These are phyloP conservation scores for Datnioides undecimradiatus DNA, from an alignment of 2,113 vertebrate genomes.

Conservation along the genomic window DNA sequence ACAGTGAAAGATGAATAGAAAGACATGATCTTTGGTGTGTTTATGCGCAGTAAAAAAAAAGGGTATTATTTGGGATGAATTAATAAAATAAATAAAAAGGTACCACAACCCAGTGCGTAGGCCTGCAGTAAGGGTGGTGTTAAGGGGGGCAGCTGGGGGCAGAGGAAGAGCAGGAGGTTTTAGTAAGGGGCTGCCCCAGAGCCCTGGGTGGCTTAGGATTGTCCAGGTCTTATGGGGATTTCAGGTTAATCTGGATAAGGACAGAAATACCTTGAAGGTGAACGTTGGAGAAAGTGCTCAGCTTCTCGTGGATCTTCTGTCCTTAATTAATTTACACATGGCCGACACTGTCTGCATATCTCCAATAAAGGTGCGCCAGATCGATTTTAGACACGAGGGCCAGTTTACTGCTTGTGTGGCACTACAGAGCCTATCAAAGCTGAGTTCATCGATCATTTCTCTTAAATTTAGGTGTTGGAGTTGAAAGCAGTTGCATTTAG, in stretches of 20 bases:
- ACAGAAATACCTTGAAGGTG: constrained; percentile 84
- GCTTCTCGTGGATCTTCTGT: constrained; percentile 30
- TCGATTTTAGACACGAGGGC: background rate
- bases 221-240: constrained; percentile 81
- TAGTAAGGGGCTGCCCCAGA: constrained; percentile 58
- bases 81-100: constrained; percentile 11
- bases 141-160: constrained; percentile 22
- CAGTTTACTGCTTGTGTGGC: background rate
- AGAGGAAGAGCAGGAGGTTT: constrained; percentile 54
- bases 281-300: constrained; percentile 67
- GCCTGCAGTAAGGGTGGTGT: background rate
- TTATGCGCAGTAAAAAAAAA: background rate
- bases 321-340: constrained; percentile 48
- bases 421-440: background rate
- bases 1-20: background rate
- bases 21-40: background rate
- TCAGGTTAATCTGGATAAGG: constrained; percentile 84
- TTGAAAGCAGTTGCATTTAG: background rate
- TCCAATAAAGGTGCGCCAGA: background rate
- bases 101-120: background rate
- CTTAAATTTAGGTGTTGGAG: background rate
- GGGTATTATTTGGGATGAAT: background rate
- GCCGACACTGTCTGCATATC: background rate
- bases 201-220: constrained; percentile 75
- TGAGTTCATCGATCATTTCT: too few relatives aligned